These are phyloP conservation scores for Fringilla coelebs DNA, from an alignment of 2,797 vertebrate species.

Conservation along the genomic window DNA sequence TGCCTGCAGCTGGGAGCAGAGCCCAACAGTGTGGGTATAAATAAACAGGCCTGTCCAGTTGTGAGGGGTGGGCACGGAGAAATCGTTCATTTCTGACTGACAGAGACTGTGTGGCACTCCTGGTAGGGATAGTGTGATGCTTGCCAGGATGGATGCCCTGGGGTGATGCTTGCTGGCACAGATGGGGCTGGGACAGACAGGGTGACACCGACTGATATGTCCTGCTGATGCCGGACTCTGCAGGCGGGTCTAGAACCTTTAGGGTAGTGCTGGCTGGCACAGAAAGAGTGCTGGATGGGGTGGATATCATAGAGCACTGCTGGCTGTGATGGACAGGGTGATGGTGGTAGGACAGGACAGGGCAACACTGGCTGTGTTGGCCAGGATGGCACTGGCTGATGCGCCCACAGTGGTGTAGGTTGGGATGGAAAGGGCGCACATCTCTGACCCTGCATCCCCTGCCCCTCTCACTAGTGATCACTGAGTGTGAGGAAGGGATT, in stretches of 20 bases:
- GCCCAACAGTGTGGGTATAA: not conserved
- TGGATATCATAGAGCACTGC: not conserved
- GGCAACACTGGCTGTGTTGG: not conserved
- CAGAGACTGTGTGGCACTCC: not conserved
- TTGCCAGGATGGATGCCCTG: not conserved
- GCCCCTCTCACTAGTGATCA: not conserved
- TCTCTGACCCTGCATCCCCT: not conserved
- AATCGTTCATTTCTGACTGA: not conserved
- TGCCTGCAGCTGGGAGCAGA: fast-evolving
- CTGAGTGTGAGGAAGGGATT: not conserved
- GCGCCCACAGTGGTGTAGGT: not conserved
- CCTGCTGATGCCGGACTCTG: not conserved
- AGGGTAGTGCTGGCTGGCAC: not conserved
- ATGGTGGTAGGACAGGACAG: not conserved
- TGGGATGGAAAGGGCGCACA: not conserved
- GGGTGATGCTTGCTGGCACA: not conserved
- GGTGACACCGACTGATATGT: not conserved
- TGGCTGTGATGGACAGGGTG: not conserved
- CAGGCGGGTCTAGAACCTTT: not conserved
- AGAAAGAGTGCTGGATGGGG: not conserved
- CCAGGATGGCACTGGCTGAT: not conserved
- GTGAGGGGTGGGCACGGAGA: not conserved
- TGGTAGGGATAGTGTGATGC: fast-evolving
- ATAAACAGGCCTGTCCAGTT: not conserved
- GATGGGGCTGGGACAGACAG: not conserved